Base-by-base conservation (phyloP, 2,888 invertebrate species). In the Archips xylosteana region DNA sequence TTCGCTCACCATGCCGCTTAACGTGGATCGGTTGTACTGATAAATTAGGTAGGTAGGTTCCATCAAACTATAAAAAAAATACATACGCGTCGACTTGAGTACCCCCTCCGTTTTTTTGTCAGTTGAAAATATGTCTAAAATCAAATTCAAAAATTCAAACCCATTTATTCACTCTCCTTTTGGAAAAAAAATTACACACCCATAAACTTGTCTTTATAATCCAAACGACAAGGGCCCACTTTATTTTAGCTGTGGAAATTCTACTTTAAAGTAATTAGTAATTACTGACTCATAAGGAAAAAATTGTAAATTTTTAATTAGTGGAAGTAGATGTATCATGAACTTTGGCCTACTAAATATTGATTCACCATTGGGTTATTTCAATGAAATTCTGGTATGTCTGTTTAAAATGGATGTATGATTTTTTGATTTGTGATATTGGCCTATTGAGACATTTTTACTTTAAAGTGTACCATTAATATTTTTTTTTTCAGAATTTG, bases 321-420 rank as follows among this genome's bases (percentile, higher is more conserved):
- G 3, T 36, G 15, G 47, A 60, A 68, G 6, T 23, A 23, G 2
- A 39, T 39, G 49, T 54, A 23, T 54, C 54, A 49, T 39, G n/a
- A 45, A 60, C 47, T 60, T n/a, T 13, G 39, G 36, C 68, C 60
- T 60, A 39, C 13, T 4, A 57, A 57, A 57, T 32, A 57, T 32
- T 57, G 32, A 57, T 57, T 57, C 32, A 57, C 32, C 10, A 8
- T 54, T 15, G 12, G 4, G 57, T 32, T 10, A 57, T 32, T 57
- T 32, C 10, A 12, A 2, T 23, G 23, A 12, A 57, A 32, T 57
- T 32, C 6, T 39, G 12, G 2, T 3, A 2, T 0, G 32, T 57
- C 2, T 12, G 57, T 3, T 23, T 57, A 57, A 12, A 32, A 45
- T 3, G 3, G 12, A 45, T 13, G 3, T 12, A 45, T 45, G 12